Evolutionary conservation across 2,888 invertebrate species (phyloP), one percentile per base, ranked within the genome.

Genomic region (Apamea anceps): DNA sequence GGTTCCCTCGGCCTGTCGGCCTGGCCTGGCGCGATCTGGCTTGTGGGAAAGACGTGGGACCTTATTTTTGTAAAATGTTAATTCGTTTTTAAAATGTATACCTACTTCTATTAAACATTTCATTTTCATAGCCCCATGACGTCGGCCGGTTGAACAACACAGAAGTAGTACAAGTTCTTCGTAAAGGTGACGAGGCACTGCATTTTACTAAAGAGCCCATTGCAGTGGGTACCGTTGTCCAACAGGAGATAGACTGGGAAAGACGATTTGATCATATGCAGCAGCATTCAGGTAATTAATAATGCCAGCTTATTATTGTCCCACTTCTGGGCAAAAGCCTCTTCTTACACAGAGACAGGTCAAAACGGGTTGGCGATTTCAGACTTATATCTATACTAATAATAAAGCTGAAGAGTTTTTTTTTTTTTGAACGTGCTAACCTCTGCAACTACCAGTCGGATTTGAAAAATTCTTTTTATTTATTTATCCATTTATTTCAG

Each of bases 221-320:
- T 13, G 95, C 97, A 65, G 95, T 97, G 42, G 98, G 98, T 0
- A 95, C 97, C 0, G 93, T 95, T 65, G 98, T 98, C 0, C 93
- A 95, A 18, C 97, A 98, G 91, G 95, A 93, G 45, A 92, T 99
- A 10, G 97, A 99, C 93, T 99, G 99, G 99, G 94, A 97, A 0
- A 97, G 99, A 81, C 96, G 99, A 74, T 98, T 98, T 92, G 99
- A 99, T 93, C 98, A 99, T 91, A 99, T 99, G 99, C 99, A 99
- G 92, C 99, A 99, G 91, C 99, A 99, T 96, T 98, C 99, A 91
- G 98, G 98, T 98, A 62, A 77, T 2, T 21, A 45, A 25, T 71
- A 25, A n/a, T 54, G 18, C 6, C 10, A 37, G 6, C 18, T 8
- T 37, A 18, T 71, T 54, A 18, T 18, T 32, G 1, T 54, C n/a